Evolutionary conservation across 2,797 vertebrate genomes (phyloP), one percentile per base, ranked within the genome.

Genomic region (Gymnoscopelus braueri): DNA sequence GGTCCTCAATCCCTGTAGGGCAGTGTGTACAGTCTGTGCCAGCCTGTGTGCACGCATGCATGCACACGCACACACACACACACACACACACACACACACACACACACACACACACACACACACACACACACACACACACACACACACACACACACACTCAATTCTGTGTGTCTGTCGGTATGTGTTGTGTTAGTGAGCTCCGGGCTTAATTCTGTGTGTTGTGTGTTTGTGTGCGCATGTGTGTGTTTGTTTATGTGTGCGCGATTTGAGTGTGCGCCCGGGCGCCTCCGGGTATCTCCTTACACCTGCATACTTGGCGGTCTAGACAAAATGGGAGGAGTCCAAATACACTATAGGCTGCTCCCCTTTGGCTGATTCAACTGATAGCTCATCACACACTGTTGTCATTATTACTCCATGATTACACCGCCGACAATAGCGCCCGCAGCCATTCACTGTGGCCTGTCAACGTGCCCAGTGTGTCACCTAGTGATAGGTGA

Each of bases 301-400:
- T 86, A 88, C 77, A 86, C 79, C 80, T 85, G 73, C 83, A 86
- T 87, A 77, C 83, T 85, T 91, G 81, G 81, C 81, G 67, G 82
- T 84, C 84, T 82, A 85, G 74, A 86, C 79, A 3, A 69, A 44
- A 62, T 74, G 68, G 82, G 72, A 79, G 80, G 78, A 72, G 75
- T 32, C 23, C 32, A 14, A 14, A 15, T 11, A 12, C 62, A 81
- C 65, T 77, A 59, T 72, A 6, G 39, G 39, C 39, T 9, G 39
- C 39, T 75, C 60, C 62, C n/a, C 60, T 1, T 55, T 65, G 65
- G 39, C 76, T 62, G 71, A 79, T 74, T 63, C 32, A 75, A 81
- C 59, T 61, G 73, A 80, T 77, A 68, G 39, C 65, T 67, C 51
- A 57, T 61, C 26, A 59, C 26, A 59, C 65, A 52, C 73, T 69